Percentiles rank a stretch among this genome's conserved stretches.
phyloP scores from a whole-genome alignment of 2,888 invertebrate genomes.

The Drosophila fulvimacula region DNA sequence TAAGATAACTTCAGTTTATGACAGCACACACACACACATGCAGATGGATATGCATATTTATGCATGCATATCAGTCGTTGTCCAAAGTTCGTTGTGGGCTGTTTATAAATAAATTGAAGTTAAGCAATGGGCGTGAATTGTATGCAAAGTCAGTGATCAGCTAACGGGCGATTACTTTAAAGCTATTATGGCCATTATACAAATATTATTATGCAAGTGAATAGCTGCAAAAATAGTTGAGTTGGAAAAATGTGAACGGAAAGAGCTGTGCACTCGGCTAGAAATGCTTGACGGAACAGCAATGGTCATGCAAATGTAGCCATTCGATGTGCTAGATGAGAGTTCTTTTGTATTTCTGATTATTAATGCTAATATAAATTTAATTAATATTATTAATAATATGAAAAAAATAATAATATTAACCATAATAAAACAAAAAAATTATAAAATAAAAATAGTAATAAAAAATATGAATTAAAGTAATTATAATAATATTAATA shows the following conservation, averaged over 20 bases:
- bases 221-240: constrained; percentile 7
- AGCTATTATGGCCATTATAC: constrained; percentile 19
- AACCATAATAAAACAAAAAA: background rate
- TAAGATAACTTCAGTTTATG: constrained; percentile 73
- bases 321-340: background rate
- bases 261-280: background rate
- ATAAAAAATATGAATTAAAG: background rate
- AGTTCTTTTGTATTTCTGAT: background rate
- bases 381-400: no score
- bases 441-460: background rate
- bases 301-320: background rate
- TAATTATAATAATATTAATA: background rate
- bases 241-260: background rate
- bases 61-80: constrained; percentile 54
- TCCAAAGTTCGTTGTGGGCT: constrained; percentile 48
- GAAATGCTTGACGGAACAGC: background rate
- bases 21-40: constrained; percentile 20
- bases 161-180: constrained; percentile 26
- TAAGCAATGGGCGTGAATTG: constrained; percentile 33
- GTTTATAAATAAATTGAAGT: constrained; percentile 54
- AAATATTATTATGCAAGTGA: constrained; percentile 1
- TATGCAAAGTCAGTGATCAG: constrained; percentile 29
- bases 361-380: no score
- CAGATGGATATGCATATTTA: constrained; percentile 43
- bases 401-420: background rate